phyloP scores from a whole-genome alignment of 53 echinoderm and acorn worm genomes.

The Apostichopus leukothele region DNA sequence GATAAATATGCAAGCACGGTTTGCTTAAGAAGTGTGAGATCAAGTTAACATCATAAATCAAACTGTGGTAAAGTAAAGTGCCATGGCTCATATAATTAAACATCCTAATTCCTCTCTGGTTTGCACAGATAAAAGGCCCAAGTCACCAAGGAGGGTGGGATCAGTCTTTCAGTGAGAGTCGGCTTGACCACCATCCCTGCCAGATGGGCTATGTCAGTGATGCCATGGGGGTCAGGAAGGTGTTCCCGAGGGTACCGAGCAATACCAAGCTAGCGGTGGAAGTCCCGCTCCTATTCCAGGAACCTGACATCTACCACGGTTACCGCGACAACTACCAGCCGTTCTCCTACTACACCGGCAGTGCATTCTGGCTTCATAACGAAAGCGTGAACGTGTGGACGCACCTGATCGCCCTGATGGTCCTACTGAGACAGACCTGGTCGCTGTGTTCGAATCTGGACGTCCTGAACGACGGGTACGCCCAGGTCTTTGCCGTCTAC shows the following conservation, averaged over 20 bases:
- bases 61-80: no score
- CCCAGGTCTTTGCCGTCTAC: conserved; percentile 72
- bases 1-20: no score
- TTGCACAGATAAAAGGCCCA: no score
- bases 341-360: conserved; percentile 78
- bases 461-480: conserved; percentile 65
- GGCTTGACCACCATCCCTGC: no score
- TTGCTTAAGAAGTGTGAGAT: no score
- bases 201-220: background rate
- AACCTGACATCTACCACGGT: conserved; percentile 76
- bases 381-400: conserved; percentile 95
- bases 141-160: no score
- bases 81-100: no score
- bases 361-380: conserved; percentile 87
- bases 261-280: conserved; percentile 52
- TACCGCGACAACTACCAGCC: conserved; percentile 88
- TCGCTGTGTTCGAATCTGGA: conserved; percentile 66
- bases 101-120: no score
- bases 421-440: conserved; percentile 58
- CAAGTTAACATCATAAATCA: no score
- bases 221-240: conserved; percentile 20
- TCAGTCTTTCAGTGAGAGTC: no score
- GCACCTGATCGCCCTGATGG: conserved; percentile 69
- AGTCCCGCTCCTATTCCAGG: conserved; percentile 72
- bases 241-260: conserved; percentile 43